A percentile compares a stretch with the other conserved stretches of the same genome.
These are phyloP conservation scores for Naja naja DNA, from an alignment of 2,113 vertebrate genomes.

Conservation along the genomic window DNA sequence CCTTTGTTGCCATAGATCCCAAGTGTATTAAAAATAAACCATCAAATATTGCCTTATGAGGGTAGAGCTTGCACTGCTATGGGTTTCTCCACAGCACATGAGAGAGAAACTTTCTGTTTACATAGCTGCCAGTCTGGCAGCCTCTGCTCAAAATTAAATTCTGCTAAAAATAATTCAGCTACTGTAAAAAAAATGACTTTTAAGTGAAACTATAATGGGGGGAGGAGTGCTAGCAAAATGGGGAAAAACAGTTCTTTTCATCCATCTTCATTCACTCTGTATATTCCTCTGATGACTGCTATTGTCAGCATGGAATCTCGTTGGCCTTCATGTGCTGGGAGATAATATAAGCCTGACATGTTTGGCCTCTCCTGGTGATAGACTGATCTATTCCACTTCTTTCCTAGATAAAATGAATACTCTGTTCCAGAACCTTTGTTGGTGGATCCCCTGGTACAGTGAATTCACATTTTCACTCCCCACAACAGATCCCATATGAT, in stretches of 20 bases:
- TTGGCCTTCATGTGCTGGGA: conserved; percentile 37
- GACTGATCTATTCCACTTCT: conserved; percentile 48
- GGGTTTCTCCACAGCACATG: conserved; percentile 41
- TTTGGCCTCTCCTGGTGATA: conserved; percentile 48
- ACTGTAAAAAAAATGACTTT: conserved; percentile 50
- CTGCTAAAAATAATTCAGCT: conserved; percentile 59
- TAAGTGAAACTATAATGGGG: conserved; percentile 57
- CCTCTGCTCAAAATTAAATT: conserved; percentile 58
- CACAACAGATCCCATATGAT: neutral
- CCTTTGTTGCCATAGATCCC: neutral
- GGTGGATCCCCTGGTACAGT: conserved; percentile 32
- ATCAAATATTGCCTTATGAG: neutral
- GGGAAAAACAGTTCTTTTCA: conserved; percentile 52
- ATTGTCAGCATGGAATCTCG: conserved; percentile 57
- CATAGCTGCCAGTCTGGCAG: conserved; percentile 22
- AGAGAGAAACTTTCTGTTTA: conserved; percentile 45
- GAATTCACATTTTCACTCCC: rapidly evolving
- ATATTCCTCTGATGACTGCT: conserved; percentile 51
- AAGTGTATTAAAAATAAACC: neutral
- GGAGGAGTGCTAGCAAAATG: conserved; percentile 53
- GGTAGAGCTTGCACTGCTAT: conserved; percentile 35
- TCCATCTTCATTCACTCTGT: conserved; percentile 50
- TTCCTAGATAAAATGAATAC: conserved; percentile 36
- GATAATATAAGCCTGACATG: conserved; percentile 53
- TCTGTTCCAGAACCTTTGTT: conserved; percentile 29